A percentile compares a stretch with the other conserved stretches of the same genome.
Evolutionary conservation across 2,797 vertebrate species (phyloP).

Genomic region (Hoplostethus atlanticus): DNA sequence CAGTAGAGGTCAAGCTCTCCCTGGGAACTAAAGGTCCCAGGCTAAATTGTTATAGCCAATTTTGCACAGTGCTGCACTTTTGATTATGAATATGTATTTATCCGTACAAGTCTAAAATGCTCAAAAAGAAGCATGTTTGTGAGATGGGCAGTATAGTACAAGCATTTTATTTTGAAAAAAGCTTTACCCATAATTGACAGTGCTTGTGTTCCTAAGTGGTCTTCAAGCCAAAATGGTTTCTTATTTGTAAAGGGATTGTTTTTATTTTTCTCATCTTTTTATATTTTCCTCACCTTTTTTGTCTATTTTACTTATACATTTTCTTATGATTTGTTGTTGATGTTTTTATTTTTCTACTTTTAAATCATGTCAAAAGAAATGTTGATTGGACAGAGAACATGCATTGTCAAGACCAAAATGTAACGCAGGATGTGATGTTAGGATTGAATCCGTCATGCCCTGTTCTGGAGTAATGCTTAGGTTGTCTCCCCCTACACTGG

Average conservation of each 20-base stretch:
- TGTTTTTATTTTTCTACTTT: conserved; percentile 50
- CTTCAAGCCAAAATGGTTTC: conserved; percentile 81
- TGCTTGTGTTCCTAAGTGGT: conserved; percentile 77
- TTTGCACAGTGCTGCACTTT: conserved; percentile 99
- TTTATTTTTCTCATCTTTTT: conserved; percentile 47
- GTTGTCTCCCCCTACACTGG: conserved; percentile 54
- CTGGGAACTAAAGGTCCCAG: conserved; percentile 95
- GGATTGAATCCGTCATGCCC: conserved; percentile 82
- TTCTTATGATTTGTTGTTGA: conserved; percentile 57
- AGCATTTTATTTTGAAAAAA: conserved; percentile 65
- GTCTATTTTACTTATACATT: conserved; percentile 61
- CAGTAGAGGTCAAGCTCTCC: conserved; percentile 85
- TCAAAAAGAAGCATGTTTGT: conserved; percentile 58
- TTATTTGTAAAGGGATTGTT: conserved; percentile 78
- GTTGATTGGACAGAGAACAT: conserved; percentile 62
- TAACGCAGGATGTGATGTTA: conserved; percentile 75
- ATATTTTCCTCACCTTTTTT: conserved; percentile 17
- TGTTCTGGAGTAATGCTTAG: conserved; percentile 47
- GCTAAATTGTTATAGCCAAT: conserved; percentile 93
- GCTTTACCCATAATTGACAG: conserved; percentile 72
- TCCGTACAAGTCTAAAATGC: conserved; percentile 72
- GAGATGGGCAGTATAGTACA: conserved; percentile 57
- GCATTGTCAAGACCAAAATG: conserved; percentile 80
- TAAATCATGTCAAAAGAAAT: conserved; percentile 43
- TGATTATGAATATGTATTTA: conserved; percentile 87